A percentile compares a stretch with the other conserved stretches of the same genome.
Evolutionary conservation across 1,140 invertebrate species (phyloP).

Genomic region (Popillia japonica): DNA sequence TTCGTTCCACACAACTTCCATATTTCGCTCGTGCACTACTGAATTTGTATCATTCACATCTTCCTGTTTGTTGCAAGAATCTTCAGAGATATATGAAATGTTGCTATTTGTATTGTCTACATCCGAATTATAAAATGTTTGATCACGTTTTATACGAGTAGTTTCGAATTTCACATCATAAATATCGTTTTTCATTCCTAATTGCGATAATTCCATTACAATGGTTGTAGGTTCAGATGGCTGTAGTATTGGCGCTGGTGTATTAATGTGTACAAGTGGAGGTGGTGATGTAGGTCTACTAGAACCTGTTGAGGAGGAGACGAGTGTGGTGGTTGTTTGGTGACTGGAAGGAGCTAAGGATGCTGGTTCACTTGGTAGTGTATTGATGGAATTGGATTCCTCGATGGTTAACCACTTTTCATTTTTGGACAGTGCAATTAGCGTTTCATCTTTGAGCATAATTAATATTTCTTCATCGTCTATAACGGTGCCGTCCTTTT

Average conservation of each 20-base stretch:
- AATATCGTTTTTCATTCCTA: not conserved
- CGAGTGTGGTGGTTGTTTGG: too few species aligned
- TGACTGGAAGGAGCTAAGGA: not conserved
- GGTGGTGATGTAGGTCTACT: not conserved
- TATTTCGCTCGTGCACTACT: not conserved
- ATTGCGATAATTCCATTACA: not conserved
- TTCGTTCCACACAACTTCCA: constrained; percentile 10
- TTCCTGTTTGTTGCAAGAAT: not conserved
- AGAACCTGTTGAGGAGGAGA: not conserved
- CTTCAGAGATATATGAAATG: not conserved
- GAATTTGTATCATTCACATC: not conserved
- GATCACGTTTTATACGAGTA: not conserved
- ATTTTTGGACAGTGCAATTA: not conserved
- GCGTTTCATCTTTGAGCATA: not conserved
- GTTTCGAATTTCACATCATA: not conserved
- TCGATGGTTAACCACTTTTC: not conserved
- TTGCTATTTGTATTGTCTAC: not conserved
- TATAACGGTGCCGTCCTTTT: constrained; percentile 1
- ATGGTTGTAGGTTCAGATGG: not conserved
- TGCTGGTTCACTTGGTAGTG: not conserved
- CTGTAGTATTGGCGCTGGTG: not conserved
- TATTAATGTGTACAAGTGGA: not conserved
- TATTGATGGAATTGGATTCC: not conserved
- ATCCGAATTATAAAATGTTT: not conserved
- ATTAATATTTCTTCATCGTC: constrained; percentile 15